Base-by-base conservation (phyloP, 2,888 invertebrate genomes). In the Selenia dentaria region DNA sequence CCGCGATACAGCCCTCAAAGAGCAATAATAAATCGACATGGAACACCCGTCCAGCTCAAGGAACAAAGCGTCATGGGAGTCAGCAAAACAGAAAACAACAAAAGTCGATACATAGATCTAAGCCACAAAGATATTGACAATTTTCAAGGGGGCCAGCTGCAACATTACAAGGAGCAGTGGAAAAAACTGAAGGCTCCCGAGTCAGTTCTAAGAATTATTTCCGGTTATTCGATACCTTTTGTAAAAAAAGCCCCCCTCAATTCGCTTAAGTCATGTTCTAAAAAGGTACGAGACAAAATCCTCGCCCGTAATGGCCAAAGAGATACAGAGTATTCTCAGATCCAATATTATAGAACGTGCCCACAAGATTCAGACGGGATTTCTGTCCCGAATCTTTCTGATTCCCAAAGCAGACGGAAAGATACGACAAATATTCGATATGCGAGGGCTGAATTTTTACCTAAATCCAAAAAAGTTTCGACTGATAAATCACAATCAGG, bases 351-450 rank as follows among this genome's bases (percentile, higher is more conserved):
- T 16, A 16, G 16, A 16, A 16, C 2, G 16, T 3, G 4, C 8
- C 0, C 6, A 6, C 18, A 22, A 6, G 2, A 2, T 8, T 0
- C 6, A 31, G 2, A 48, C 40, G 0, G 51, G 51, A 1, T 42
- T 29, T 16, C 11, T 35, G 0, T 40, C 32, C 0, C 32, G 32
- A 1, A 3, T 35, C 10, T 42, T 42, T 13, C 24, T 42, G 5
- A 35, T 42, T 8, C 42, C 42, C 3, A 42, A 42, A n/a, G 2
- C 25, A 10, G 42, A 58, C 26, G 48, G 48, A 26, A 46, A 46
- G 14, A n/a, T 58, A 8, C 37, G 56, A 0, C 56, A 49, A 36
- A 46, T 54, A 18, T 54, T 56, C 51, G 50, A 58, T 10, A 36
- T 54, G 6, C 46, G 49, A 3, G 13, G 42, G 5, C 41, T 55